A percentile compares a stretch with the other conserved stretches of the same genome.
Conservation (phyloP, 2,797 vertebrate genomes). For the Phrynocephalus guinanensis region DNA sequence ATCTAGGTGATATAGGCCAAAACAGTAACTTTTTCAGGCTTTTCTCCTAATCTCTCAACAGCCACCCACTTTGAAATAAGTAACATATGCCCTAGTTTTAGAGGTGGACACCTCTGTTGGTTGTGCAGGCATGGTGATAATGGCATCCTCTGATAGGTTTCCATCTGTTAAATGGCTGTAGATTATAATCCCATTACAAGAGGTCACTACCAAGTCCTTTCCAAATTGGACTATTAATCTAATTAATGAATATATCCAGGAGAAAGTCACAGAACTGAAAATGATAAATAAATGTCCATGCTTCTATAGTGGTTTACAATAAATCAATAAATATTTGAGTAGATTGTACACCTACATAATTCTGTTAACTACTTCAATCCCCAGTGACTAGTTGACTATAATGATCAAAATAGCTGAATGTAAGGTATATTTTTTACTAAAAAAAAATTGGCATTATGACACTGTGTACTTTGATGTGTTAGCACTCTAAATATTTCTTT, state of each 20-base stretch:
- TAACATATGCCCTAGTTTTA: not conserved
- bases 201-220: not conserved
- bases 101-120: not conserved
- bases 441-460: conserved; percentile 3
- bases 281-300: not conserved
- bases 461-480: not conserved
- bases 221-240: conserved; percentile 30
- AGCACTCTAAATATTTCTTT: conserved; percentile 28
- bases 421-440: not conserved
- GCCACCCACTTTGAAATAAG: not conserved
- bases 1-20: not conserved
- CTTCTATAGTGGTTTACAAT: not conserved
- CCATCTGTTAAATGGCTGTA: conserved; percentile 9
- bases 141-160: not conserved
- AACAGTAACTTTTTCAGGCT: not conserved
- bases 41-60: not conserved
- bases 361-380: conserved; percentile 1
- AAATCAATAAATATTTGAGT: not conserved
- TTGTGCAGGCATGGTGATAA: not conserved
- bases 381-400: conserved; percentile 19
- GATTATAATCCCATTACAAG: conserved; percentile 14
- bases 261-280: not conserved
- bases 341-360: conserved; percentile 1
- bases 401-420: not conserved
- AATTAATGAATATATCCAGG: conserved; percentile 9